Conservation (phyloP, 1,140 invertebrate genomes). For the Pseudomyrmex flavicornis region DNA sequence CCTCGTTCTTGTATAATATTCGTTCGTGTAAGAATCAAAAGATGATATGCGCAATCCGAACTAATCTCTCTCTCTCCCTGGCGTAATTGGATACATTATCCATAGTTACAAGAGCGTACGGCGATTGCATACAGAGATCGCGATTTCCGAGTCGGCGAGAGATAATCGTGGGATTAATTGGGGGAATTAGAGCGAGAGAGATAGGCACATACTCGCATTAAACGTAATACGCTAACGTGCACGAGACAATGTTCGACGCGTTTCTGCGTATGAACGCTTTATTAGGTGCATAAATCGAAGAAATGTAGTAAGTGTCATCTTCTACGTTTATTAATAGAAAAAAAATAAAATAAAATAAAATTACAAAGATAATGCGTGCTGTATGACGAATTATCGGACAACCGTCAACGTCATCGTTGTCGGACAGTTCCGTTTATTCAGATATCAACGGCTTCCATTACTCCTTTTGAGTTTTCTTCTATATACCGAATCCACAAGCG, state of each 20-base stretch:
- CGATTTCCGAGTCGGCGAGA: slow-evolving; percentile 60
- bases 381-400: no score
- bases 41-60: slow-evolving; percentile 17
- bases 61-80: slow-evolving; percentile 25
- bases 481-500: not conserved
- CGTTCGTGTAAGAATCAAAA: slow-evolving; percentile 37
- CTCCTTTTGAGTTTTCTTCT: not conserved
- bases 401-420: no score
- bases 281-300: not conserved
- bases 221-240: not conserved
- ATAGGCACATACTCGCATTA: slow-evolving; percentile 35
- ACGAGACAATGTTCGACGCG: slow-evolving; percentile 5
- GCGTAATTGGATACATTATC: slow-evolving; percentile 57
- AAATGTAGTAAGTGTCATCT: no score
- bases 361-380: no score
- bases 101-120: slow-evolving; percentile 20
- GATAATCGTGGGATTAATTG: slow-evolving; percentile 74
- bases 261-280: not conserved
- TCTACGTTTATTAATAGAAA: no score
- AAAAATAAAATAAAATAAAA: no score
- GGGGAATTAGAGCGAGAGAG: slow-evolving; percentile 53
- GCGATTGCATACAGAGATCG: slow-evolving; percentile 51
- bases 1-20: not conserved
- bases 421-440: not conserved
- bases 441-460: slow-evolving; percentile 42